These are phyloP conservation scores for Rhynchonycteris naso DNA, from an alignment of 2,797 vertebrate genomes.

Conservation along the genomic window DNA sequence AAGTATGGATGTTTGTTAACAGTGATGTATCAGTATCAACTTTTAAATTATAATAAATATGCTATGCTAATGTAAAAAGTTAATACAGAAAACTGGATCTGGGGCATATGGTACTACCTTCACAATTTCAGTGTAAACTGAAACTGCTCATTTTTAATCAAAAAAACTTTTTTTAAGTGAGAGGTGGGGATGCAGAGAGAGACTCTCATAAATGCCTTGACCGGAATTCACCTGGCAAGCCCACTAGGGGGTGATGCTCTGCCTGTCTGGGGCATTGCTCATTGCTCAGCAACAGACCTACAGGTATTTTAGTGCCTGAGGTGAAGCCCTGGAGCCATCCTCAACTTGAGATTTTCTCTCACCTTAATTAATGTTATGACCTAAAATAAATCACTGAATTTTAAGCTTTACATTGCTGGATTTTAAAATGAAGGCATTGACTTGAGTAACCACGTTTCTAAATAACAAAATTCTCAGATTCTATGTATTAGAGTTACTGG, in stretches of 20 bases:
- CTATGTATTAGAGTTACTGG: background rate
- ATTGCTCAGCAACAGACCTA: no score
- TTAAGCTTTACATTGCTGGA: background rate
- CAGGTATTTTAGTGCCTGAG: no score
- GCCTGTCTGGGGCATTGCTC: no score
- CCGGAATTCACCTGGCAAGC: no score
- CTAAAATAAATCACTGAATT: background rate
- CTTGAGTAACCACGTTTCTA: background rate
- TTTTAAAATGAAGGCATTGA: background rate
- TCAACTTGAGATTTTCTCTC: background rate
- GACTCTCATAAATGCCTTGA: no score
- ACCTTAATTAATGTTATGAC: background rate
- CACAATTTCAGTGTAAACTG: background rate
- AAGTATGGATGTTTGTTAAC: background rate
- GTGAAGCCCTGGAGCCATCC: no score
- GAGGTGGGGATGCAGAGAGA: no score
- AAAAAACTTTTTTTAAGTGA: no score
- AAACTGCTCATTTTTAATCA: background rate
- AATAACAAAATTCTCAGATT: background rate
- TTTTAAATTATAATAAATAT: no score
- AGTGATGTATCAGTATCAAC: background rate
- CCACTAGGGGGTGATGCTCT: no score
- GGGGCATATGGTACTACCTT: background rate
- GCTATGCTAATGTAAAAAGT: no score
- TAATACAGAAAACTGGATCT: background rate